phyloP scores from a whole-genome alignment of 1,140 invertebrate genomes.

The Meteorus sp. region DNA sequence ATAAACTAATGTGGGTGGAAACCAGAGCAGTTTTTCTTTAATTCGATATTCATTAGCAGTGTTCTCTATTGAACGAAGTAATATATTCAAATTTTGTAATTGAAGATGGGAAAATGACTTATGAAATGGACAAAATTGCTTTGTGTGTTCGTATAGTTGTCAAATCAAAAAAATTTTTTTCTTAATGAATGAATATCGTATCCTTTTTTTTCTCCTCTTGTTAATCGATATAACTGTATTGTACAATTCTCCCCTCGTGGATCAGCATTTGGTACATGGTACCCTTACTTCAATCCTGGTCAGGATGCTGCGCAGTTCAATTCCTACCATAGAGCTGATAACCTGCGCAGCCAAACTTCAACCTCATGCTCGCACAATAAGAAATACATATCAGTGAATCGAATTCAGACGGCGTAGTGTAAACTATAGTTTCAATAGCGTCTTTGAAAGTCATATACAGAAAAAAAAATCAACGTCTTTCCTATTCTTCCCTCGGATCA shows the following conservation, averaged over 20 bases:
- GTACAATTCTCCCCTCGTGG: conserved; percentile 6
- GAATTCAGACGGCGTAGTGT: background rate
- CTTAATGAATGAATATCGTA: background rate
- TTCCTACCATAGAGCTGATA: conserved; percentile 12
- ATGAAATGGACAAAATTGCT: too few species aligned
- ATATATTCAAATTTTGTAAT: too few species aligned
- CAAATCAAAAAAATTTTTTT: conserved; percentile 10
- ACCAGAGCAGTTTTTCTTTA: too few species aligned
- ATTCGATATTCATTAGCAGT: too few species aligned
- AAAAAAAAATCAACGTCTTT: too few species aligned
- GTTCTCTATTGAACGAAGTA: too few species aligned
- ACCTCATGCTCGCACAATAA: conserved; percentile 8
- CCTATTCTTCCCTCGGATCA: background rate
- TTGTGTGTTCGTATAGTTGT: too few species aligned
- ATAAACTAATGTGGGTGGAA: too few species aligned
- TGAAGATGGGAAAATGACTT: too few species aligned
- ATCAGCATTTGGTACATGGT: conserved; percentile 7
- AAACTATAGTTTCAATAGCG: background rate
- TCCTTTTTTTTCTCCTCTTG: background rate
- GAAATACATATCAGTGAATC: background rate
- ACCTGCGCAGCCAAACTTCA: conserved; percentile 13
- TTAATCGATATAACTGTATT: conserved; percentile 12
- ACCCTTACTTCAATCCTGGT: conserved; percentile 12
- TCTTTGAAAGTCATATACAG: conserved; percentile 4
- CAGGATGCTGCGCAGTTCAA: conserved; percentile 20